Evolutionary conservation across 2,888 invertebrate species (phyloP).

Genomic region (Dynastes hyllus): DNA sequence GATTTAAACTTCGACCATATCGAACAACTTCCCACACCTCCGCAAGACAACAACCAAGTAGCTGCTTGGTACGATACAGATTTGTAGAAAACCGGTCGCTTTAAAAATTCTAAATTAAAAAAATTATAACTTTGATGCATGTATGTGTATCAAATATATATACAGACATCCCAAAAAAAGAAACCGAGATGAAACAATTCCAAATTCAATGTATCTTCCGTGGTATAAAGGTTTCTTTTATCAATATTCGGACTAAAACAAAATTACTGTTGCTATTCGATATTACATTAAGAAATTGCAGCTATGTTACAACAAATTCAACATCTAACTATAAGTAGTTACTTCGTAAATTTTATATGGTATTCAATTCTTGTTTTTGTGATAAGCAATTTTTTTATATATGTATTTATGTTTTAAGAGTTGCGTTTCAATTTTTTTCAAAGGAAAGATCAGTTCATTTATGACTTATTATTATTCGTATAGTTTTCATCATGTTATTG

Average conservation of each 20-base stretch:
- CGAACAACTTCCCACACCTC: slow-evolving; percentile 86
- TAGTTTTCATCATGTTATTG: slow-evolving; percentile 11
- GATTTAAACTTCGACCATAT: slow-evolving; percentile 87
- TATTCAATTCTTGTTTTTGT: slow-evolving; percentile 22
- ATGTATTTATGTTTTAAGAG: slow-evolving; percentile 14
- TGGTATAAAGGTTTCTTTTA: neutral
- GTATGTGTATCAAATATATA: too few relatives aligned
- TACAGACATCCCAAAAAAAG: neutral
- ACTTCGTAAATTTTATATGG: too few relatives aligned
- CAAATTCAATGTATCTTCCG: too few relatives aligned
- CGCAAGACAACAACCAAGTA: slow-evolving; percentile 92
- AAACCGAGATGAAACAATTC: too few relatives aligned
- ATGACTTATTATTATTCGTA: neutral
- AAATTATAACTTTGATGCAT: too few relatives aligned
- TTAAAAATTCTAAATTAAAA: neutral
- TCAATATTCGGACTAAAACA: neutral
- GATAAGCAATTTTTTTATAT: slow-evolving; percentile 7
- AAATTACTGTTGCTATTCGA: too few relatives aligned
- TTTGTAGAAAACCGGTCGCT: slow-evolving; percentile 75
- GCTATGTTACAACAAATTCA: neutral
- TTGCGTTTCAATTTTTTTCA: slow-evolving; percentile 14
- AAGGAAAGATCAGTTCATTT: slow-evolving; percentile 6
- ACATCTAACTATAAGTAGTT: neutral
- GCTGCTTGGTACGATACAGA: slow-evolving; percentile 99
- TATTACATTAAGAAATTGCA: too few relatives aligned